Base-by-base conservation (phyloP, 2,113 vertebrate genomes). In the Anolis sagrei region DNA sequence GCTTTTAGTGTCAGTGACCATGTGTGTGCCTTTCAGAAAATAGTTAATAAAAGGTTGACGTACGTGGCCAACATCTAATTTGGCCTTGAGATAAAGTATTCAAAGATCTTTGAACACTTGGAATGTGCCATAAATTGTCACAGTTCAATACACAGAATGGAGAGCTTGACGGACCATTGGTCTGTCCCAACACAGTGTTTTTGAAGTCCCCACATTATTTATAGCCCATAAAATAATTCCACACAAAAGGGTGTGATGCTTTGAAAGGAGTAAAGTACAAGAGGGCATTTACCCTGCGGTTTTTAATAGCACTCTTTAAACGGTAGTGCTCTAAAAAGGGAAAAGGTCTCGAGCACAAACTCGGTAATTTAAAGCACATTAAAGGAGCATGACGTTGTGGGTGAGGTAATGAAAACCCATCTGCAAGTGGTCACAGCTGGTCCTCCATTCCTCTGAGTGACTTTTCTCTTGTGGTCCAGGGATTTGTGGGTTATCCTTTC, bases 291-390 rank as follows among this genome's bases (percentile, higher is more conserved):
- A 73, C 25, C 19, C 34, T 61, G 34, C 5, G 48, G 1, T 54
- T 82, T 82, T 36, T 81, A 29, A 72, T 58, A 58, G 51, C 49
- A 39, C 49, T 82, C 14, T 58, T 58, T 10, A 58, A 82, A 82
- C 54, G 34, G 34, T 73, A 82, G 48, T 5, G 16, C 32, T n/a
- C 14, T 27, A 8, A 72, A 58, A 72, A 54, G 16, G 25, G 19
- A 36, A 29, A 76, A 51, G 49, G 19, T 18, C n/a, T 76, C 48
- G n/a, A 54, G 48, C 48, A 39, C 16, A 39, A 73, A 25, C 16
- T 25, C 51, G 58, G 51, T 29, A 21, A 58, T 82, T 82, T 51
- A 54, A 54, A 39, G 32, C 34, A 79, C 23, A 39, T 79, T 14
- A 51, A 39, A 36, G 34, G 54, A 19, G 34, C 10, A 27, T 73